Evolutionary conservation across 2,113 vertebrate genomes (phyloP), one percentile per base, ranked within the genome.

Genomic region (Atlantisia rogersi): DNA sequence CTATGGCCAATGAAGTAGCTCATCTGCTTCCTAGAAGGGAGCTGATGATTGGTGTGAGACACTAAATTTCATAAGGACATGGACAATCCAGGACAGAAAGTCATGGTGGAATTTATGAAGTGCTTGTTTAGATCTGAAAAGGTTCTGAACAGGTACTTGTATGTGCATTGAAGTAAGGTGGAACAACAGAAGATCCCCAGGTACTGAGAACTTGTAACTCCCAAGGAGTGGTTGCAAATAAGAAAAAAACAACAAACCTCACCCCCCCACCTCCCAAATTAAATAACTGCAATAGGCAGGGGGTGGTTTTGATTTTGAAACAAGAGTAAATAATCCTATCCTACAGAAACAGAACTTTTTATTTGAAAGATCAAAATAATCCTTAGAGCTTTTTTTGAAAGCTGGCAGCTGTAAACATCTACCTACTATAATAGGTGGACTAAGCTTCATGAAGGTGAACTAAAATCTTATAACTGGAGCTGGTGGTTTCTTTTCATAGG

Each of bases 401-500:
- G 5, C 16, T 95, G 81, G 3, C 18, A 67, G 12, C 8, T 75
- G n/a, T 70, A 92, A 74, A 44, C 2, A 11, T 21, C 10, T 24
- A 58, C 13, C 20, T 62, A 32, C 15, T 73, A 3, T 3, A 73
- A 29, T 18, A 24, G 31, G 3, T 77, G 16, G 42, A 73, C 88
- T 86, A 68, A 83, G 31, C 15, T 70, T 88, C 53, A 64, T 16
- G 28, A 15, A 46, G 56, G 8, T 53, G 22, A 75, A 40, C 13
- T 55, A 7, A 80, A 71, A 25, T 46, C 42, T 52, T 28, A 10
- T 86, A 92, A 94, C 28, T 14, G 19, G n/a, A 75, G 5, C 24
- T 71, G 39, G 2, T 88, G 82, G 82, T 17, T 96, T 79, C 60
- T 95, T 92, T 91, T 82, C 32, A 11, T 59, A 98, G 98, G 98